These are phyloP conservation scores for Meteorus colon DNA, from an alignment of 2,888 invertebrate species.

Conservation along the genomic window DNA sequence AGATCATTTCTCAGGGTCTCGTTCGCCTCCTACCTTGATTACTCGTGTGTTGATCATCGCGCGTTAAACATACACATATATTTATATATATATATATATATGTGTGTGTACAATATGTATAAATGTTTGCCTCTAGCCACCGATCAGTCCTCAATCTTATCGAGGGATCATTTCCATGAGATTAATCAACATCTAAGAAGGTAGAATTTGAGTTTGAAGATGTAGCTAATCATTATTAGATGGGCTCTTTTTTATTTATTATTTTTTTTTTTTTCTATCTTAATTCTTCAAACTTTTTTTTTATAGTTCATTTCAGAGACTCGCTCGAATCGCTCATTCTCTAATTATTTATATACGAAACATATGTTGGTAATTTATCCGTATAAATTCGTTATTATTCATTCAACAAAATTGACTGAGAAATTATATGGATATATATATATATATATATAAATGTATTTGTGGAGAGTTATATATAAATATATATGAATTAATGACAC, in stretches of 20 bases:
- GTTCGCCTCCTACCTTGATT: constrained; percentile 42
- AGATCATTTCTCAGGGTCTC: constrained; percentile 55
- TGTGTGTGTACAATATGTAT: background rate
- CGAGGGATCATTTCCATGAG: constrained; percentile 26
- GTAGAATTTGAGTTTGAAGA: constrained; percentile 4
- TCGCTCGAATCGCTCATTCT: background rate
- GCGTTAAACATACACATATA: background rate
- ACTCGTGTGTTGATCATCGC: constrained; percentile 23
- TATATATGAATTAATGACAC: background rate
- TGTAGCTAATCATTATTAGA: constrained; percentile 11
- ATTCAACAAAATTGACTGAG: background rate
- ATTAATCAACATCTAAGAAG: constrained; percentile 29
- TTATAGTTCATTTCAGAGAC: background rate
- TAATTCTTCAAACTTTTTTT: background rate
- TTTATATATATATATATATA: constrained; percentile 5
- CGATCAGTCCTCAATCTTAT: constrained; percentile 36
- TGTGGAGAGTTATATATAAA: background rate
- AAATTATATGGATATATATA: background rate
- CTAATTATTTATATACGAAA: constrained; percentile 7
- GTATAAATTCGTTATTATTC: constrained; percentile 10
- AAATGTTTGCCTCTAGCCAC: background rate
- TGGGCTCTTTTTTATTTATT: constrained; percentile 13
- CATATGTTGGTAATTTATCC: background rate
- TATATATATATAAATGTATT: background rate
- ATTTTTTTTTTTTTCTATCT: background rate